These are phyloP conservation scores for Leucoraja ocellata DNA, from an alignment of 2,797 vertebrate genomes.

Conservation along the genomic window DNA sequence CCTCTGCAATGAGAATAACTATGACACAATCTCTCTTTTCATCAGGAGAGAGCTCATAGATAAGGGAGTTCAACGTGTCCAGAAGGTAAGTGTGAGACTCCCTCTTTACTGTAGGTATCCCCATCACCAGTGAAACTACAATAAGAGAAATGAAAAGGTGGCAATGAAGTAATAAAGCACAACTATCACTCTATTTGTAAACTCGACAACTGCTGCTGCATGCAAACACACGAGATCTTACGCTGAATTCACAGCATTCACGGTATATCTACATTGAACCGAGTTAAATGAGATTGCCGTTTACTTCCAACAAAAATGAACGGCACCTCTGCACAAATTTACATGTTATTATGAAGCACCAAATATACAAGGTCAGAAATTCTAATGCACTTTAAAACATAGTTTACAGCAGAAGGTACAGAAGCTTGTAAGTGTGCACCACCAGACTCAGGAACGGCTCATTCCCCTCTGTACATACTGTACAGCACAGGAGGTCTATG, in stretches of 20 bases:
- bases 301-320: background rate
- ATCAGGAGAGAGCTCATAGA: conserved; percentile 58
- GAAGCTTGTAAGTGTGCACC: too few relatives aligned
- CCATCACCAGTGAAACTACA: conserved; percentile 76
- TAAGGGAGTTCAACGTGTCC: conserved; percentile 65
- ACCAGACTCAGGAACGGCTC: too few relatives aligned
- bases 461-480: too few relatives aligned
- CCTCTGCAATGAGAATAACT: conserved; percentile 76
- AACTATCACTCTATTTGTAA: background rate
- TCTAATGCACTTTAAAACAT: background rate
- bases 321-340: background rate
- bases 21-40: conserved; percentile 65
- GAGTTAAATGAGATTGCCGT: background rate
- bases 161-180: background rate
- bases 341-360: background rate
- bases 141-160: conserved; percentile 39
- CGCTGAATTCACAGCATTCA: too few relatives aligned
- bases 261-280: background rate
- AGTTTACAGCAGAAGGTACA: too few relatives aligned
- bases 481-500: too few relatives aligned
- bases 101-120: conserved; percentile 73
- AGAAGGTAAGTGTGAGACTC: conserved; percentile 70
- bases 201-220: background rate
- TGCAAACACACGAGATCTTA: background rate
- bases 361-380: background rate